Base-by-base conservation (phyloP, 2,888 invertebrate genomes). In the Eurois occulta region DNA sequence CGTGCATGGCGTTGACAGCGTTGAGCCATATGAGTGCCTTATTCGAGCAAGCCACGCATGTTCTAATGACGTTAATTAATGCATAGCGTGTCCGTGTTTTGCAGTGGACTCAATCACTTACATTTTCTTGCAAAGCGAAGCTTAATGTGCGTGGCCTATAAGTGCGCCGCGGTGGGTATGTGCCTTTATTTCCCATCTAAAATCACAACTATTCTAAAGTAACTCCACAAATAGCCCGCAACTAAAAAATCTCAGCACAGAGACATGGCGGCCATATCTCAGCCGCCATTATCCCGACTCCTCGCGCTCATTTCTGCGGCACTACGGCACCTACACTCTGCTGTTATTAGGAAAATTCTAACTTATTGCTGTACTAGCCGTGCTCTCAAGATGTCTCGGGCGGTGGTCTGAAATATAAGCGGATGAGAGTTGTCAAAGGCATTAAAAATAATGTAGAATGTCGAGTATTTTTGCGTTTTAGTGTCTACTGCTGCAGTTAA, bases 301-400 rank as follows among this genome's bases (percentile, higher is more conserved):
- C 66, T 72, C 78, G 70, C 67, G 77, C 76, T 89, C 90, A 88
- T 90, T 86, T 78, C 87, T 86, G 69, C 67, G 70, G 83, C 86
- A 86, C 87, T 85, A 77, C 64, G 70, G 86, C 86, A 86, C 83
- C 86, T 85, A 87, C 85, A 86, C 85, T 87, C 79, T 71, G 73
- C 90, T 87, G 90, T 94, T 95, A 95, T 95, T 95, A 95, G 94
- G 94, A 95, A 93, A 95, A 95, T 95, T 94, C 96, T 96, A 92
- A 96, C 94, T 95, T 95, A 96, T 96, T 95, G 95, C 95, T 90
- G 83, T 86, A 88, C 91, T 91, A 90, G 91, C 88, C 87, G 88
- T 90, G 92, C 92, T 91, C 88, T 90, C 86, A 86, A 86, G 88
- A 87, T 90, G 90, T 83, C 86, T 86, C 71, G 66, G 70, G 2